These are phyloP conservation scores for Pterobdella sp. DNA, from an alignment of 2,888 invertebrate genomes.

Conservation along the genomic window DNA sequence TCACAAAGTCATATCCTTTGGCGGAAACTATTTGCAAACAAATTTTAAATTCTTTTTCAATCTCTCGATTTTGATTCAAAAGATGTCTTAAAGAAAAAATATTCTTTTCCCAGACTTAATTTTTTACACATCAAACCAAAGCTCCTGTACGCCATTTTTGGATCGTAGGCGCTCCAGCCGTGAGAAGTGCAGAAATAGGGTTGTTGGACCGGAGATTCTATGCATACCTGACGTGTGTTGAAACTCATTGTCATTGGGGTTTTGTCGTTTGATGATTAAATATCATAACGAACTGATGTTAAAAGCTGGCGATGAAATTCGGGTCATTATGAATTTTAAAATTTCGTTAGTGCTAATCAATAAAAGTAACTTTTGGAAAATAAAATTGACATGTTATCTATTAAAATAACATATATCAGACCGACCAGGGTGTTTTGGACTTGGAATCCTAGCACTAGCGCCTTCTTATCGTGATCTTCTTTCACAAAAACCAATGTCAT, in stretches of 20 bases:
- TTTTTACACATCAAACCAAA: conserved; percentile 12
- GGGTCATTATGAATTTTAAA: too few relatives aligned
- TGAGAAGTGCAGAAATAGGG: conserved; percentile 1
- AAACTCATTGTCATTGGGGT: background rate
- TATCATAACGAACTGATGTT: too few relatives aligned
- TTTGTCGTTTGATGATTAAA: too few relatives aligned
- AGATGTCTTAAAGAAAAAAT: conserved; percentile 6
- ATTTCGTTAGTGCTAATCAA: too few relatives aligned
- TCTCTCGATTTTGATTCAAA: too few relatives aligned
- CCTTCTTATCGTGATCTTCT: conserved; percentile 23
- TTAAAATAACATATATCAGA: too few relatives aligned
- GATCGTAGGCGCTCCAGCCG: conserved; percentile 19
- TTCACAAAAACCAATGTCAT: conserved; percentile 18
- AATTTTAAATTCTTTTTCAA: too few relatives aligned
- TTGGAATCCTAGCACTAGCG: conserved; percentile 12
- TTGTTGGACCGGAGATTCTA: background rate
- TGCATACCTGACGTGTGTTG: background rate
- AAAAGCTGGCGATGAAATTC: too few relatives aligned
- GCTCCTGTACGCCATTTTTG: background rate
- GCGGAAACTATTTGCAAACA: too few relatives aligned
- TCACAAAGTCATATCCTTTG: too few relatives aligned
- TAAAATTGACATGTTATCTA: too few relatives aligned
- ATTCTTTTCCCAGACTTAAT: background rate
- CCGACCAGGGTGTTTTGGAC: background rate
- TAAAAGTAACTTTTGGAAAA: too few relatives aligned